Percentiles rank a stretch among this genome's conserved stretches.
phyloP scores from a whole-genome alignment of 92 coral and sea anemone genomes.

The Galaxea fascicularis region DNA sequence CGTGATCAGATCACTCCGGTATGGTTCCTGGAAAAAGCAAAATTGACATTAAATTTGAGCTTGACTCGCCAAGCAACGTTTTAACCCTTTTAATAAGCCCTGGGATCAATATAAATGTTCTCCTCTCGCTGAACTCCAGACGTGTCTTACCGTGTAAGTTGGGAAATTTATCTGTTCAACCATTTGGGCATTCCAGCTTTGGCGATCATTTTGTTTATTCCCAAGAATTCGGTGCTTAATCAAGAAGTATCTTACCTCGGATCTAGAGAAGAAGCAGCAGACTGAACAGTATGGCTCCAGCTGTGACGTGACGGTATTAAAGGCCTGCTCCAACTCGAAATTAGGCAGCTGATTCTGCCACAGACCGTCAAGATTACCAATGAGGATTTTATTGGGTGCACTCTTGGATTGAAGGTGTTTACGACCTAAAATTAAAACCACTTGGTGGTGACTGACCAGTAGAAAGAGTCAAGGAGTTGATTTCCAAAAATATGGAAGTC shows the following conservation, averaged over 20 bases:
- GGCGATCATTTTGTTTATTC: too few relatives aligned
- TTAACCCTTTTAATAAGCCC: too few relatives aligned
- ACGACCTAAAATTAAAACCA: conserved; percentile 22
- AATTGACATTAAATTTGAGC: background rate
- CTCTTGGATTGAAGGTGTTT: conserved; percentile 13
- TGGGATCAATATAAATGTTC: too few relatives aligned
- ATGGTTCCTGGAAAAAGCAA: background rate
- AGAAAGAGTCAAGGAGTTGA: background rate
- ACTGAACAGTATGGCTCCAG: conserved; percentile 72
- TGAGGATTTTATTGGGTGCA: conserved; percentile 5
- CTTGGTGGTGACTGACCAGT: background rate
- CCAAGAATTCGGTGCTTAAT: too few relatives aligned
- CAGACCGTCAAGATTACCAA: conserved; percentile 62
- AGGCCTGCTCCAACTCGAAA: conserved; percentile 70
- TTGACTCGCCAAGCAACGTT: background rate
- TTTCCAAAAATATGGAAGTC: background rate
- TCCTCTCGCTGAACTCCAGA: too few relatives aligned
- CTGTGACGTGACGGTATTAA: conserved; percentile 68
- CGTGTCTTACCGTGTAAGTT: too few relatives aligned
- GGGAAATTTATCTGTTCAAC: too few relatives aligned
- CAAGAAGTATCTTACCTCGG: conserved; percentile 50
- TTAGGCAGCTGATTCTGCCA: conserved; percentile 77
- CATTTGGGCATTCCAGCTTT: too few relatives aligned
- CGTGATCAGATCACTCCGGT: conserved; percentile 1
- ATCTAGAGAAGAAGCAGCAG: conserved; percentile 71